Percentiles rank a stretch among this genome's conserved stretches.
These are phyloP conservation scores for Calliphora vicina DNA, from an alignment of 1,140 invertebrate species.

Conservation along the genomic window DNA sequence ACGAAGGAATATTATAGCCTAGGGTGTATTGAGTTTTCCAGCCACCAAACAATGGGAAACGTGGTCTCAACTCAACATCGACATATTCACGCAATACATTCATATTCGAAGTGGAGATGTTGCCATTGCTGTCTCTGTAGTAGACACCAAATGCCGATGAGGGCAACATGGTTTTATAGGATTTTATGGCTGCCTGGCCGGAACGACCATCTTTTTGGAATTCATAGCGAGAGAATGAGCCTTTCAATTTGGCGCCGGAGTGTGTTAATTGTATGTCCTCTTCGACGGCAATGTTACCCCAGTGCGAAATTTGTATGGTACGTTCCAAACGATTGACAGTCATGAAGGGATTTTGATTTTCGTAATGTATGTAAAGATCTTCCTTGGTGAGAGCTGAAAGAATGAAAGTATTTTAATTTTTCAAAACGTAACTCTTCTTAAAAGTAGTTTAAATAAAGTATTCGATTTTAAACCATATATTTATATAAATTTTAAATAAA, in stretches of 20 bases:
- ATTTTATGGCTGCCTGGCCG: conserved; percentile 86
- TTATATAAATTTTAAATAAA: too few species aligned
- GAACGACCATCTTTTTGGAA: conserved; percentile 90
- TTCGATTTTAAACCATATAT: too few species aligned
- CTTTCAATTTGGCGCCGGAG: conserved; percentile 90
- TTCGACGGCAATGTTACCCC: conserved; percentile 98
- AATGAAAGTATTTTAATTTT: too few species aligned
- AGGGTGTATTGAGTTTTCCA: conserved; percentile 98
- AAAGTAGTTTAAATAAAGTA: too few species aligned
- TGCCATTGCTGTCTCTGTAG: conserved; percentile 97
- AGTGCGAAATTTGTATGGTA: conserved; percentile 95
- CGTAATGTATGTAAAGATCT: conserved; percentile 87
- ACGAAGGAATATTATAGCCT: conserved; percentile 97
- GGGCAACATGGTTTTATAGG: conserved; percentile 92
- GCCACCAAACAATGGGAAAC: conserved; percentile 98
- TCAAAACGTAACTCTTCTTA: too few species aligned
- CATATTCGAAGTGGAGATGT: conserved; percentile 98
- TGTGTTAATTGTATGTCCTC: conserved; percentile 93
- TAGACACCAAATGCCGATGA: conserved; percentile 87
- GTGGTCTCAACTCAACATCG: conserved; percentile 91
- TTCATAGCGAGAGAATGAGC: conserved; percentile 95
- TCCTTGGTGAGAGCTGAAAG: conserved; percentile 65
- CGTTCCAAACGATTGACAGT: conserved; percentile 87
- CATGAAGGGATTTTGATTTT: conserved; percentile 96
- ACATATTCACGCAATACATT: conserved; percentile 87